Evolutionary conservation across 2,888 invertebrate species (phyloP), one percentile per base, ranked within the genome.

Genomic region (Pristionchus exspectatus): DNA sequence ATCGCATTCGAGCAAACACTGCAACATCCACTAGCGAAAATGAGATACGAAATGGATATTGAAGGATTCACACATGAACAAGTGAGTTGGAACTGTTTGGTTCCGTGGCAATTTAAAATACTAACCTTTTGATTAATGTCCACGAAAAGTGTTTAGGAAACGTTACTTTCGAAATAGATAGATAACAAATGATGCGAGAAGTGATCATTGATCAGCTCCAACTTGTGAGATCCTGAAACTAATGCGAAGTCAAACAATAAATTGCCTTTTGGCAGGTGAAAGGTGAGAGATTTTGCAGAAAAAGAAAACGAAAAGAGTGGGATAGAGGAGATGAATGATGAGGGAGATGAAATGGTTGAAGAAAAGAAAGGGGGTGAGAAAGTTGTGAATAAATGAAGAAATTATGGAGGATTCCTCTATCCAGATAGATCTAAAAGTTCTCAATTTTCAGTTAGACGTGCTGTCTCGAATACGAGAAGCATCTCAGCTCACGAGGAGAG

Each of bases 41-140:
- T 94, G 38, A 90, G 94, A 85, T 89, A 91, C 69, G 94, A 94
- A 69, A 92, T 94, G 92, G 92, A 92, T 59, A 92, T 94, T 77
- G 93, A 93, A 69, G 93, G 90, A 85, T 89, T 66, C 72, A 90
- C 66, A 5, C 87, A 87, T 87, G 87, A 87, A 87, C 87, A 87
- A 69, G 87, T 87, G 50, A 77, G 77, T 38, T 38, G 38, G 38
- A 38, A 38, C 5, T 38, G 38, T 38, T 38, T 38, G 38, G 38
- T 38, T 38, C 38, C 38, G 38, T 38, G 38, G 38, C 38, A 38
- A 38, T 38, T 38, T 5, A 38, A 38, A 38, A 38, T 38, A 38
- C 38, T 3, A 38, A 38, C 38, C 38, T 38, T 38, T 5, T 2
- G 38, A 38, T 38, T 38, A 38, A 3, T 38, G 38, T 2, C 2